Evolutionary conservation across 2,888 invertebrate species (phyloP), one percentile per base, ranked within the genome.

Genomic region (Ophion ellenae): DNA sequence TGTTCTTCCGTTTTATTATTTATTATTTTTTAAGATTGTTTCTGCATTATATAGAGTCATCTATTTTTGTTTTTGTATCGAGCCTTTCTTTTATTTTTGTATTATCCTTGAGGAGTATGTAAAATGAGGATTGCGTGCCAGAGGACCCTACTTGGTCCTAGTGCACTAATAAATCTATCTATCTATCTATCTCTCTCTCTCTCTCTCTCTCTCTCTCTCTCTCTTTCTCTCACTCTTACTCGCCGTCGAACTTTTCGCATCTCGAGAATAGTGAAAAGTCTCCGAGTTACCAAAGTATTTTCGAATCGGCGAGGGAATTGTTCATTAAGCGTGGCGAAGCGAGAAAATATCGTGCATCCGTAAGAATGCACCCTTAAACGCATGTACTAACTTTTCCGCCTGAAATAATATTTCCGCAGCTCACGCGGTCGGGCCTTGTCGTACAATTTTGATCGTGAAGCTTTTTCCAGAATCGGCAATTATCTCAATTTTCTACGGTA

Each of bases 331-430:
- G 53, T 53, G 53, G 4, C 53, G 53, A 24, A 67, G 70, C 47
- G n/a, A 10, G n/a, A 77, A 74, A 71, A 17, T 67, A 67, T 32
- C 32, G 28, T 11, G 64, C 28, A 14, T 24, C 47, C 47, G 47
- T 47, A 24, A 6, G 2, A 20, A 63, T 59, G 24, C 47, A 64
- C 70, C 61, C n/a, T 24, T 5, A 47, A 32, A 40, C 17, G 64
- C 66, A 32, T 53, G 59, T 47, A 11, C 47, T 73, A 77, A 67
- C 83, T 73, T 61, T 45, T n/a, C 20, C 66, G 61, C 67, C 78
- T 71, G 67, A 83, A 78, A 78, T 73, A 83, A 78, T 78, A 82
- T 83, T 73, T 20, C 66, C n/a, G 70, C 70, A 47, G 61, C 78
- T 45, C 69, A 20, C 14, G 9, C 7, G 45, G 47, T 70, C 70